These are phyloP conservation scores for Cylas formicarius DNA, from an alignment of 1,140 invertebrate species.

Conservation along the genomic window DNA sequence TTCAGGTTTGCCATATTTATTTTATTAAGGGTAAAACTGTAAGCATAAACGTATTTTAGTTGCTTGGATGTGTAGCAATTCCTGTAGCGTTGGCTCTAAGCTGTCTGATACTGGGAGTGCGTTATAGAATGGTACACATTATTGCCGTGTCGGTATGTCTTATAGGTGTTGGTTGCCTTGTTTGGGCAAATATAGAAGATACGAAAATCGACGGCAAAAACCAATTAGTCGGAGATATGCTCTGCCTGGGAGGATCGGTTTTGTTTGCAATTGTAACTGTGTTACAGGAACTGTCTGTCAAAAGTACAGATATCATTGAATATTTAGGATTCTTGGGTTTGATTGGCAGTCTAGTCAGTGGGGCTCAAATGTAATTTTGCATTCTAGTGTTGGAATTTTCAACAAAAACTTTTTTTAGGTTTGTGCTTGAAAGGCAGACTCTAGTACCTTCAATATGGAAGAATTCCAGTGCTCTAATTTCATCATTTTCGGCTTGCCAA, in stretches of 20 bases:
- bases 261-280: conserved; percentile 78
- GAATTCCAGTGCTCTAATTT: conserved; percentile 49
- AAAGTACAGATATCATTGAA: conserved; percentile 70
- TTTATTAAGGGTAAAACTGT: too few species aligned
- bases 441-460: conserved; percentile 49
- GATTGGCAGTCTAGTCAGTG: conserved; percentile 72
- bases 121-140: conserved; percentile 68
- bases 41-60: conserved; percentile 50
- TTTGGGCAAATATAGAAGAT: conserved; percentile 75
- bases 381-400: too few species aligned
- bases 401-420: conserved; percentile 31
- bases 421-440: conserved; percentile 45
- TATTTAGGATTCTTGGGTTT: conserved; percentile 81
- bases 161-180: conserved; percentile 74
- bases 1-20: conserved; percentile 47
- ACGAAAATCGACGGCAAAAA: conserved; percentile 62
- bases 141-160: conserved; percentile 73
- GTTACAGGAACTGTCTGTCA: conserved; percentile 75
- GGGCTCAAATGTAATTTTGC: conserved; percentile 68
- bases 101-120: conserved; percentile 60
- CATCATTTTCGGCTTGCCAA: conserved; percentile 47
- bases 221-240: conserved; percentile 73
- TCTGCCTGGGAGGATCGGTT: conserved; percentile 72
- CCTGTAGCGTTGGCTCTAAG: conserved; percentile 71
- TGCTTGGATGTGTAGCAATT: conserved; percentile 81